These are phyloP conservation scores for Pavo muticus DNA, from an alignment of 2,113 vertebrate genomes.

Conservation along the genomic window DNA sequence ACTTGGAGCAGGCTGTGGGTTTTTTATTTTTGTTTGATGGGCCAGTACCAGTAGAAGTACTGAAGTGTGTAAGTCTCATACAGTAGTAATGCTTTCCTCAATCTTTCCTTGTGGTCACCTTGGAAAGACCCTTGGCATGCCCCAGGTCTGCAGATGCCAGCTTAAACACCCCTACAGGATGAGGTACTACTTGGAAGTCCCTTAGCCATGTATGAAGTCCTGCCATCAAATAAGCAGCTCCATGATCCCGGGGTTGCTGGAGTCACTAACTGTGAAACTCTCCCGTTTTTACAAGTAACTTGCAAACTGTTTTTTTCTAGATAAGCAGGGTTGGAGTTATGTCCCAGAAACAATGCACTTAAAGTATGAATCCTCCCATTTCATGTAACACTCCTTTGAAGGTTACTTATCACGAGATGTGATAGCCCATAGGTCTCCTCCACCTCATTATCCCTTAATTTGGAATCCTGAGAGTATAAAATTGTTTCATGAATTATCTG, in stretches of 20 bases:
- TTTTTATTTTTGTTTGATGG: not conserved
- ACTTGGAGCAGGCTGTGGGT: not conserved
- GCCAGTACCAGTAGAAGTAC: not conserved
- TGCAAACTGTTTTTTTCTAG: not conserved
- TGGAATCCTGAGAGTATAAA: constrained; percentile 16
- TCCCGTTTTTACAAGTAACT: not conserved
- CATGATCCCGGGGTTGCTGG: not conserved
- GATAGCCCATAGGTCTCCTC: not conserved
- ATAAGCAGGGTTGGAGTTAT: not conserved
- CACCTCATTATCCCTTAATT: constrained; percentile 27
- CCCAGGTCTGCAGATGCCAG: not conserved
- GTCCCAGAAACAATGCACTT: accelerated
- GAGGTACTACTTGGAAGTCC: not conserved
- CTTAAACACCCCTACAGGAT: not conserved
- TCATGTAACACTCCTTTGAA: not conserved
- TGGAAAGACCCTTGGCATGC: not conserved
- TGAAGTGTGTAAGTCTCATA: not conserved
- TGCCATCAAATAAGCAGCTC: not conserved
- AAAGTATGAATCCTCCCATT: accelerated
- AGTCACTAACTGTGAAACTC: not conserved
- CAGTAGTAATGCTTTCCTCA: not conserved
- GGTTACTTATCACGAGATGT: not conserved
- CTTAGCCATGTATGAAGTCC: not conserved
- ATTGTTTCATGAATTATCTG: not conserved
- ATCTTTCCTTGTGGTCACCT: not conserved